phyloP scores from a whole-genome alignment of 2,797 vertebrate species.

The Octomys mimax region DNA sequence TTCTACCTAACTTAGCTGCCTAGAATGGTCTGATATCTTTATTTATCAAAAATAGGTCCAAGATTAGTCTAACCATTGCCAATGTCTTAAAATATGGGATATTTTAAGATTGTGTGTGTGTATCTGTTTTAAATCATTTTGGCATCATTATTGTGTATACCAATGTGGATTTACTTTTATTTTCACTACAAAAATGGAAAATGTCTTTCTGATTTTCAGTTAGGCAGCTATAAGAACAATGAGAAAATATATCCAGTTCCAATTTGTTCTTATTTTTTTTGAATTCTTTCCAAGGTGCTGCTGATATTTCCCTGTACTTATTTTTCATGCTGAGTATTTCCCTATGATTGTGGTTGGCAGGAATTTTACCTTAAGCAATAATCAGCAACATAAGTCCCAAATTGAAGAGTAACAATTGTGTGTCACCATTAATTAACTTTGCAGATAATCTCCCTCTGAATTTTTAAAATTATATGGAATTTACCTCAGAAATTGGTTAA shows the following conservation, averaged over 20 bases:
- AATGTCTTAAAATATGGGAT: neutral
- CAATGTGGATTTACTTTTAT: neutral
- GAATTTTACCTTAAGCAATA: neutral
- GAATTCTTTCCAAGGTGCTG: neutral
- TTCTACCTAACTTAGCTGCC: neutral
- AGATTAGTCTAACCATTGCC: neutral
- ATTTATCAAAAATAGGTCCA: neutral
- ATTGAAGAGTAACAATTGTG: slow-evolving; percentile 54
- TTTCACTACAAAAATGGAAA: neutral
- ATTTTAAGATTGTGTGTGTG: neutral
- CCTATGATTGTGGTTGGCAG: neutral
- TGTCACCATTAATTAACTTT: slow-evolving; percentile 55
- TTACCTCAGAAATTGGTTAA: slow-evolving; percentile 74
- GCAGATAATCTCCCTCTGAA: slow-evolving; percentile 13
- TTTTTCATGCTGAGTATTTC: slow-evolving; percentile 37
- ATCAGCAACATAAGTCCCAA: neutral
- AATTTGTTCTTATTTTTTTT: neutral
- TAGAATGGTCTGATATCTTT: neutral
- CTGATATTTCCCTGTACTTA: neutral
- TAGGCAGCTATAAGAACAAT: neutral
- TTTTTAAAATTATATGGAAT: slow-evolving; percentile 64
- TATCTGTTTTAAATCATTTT: neutral
- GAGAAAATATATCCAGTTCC: neutral
- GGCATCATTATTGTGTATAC: neutral
- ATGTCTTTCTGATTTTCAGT: neutral